A percentile compares a stretch with the other conserved stretches of the same genome.
Evolutionary conservation across 2,888 invertebrate species (phyloP).

Genomic region (Tricholauxania praeusta): DNA sequence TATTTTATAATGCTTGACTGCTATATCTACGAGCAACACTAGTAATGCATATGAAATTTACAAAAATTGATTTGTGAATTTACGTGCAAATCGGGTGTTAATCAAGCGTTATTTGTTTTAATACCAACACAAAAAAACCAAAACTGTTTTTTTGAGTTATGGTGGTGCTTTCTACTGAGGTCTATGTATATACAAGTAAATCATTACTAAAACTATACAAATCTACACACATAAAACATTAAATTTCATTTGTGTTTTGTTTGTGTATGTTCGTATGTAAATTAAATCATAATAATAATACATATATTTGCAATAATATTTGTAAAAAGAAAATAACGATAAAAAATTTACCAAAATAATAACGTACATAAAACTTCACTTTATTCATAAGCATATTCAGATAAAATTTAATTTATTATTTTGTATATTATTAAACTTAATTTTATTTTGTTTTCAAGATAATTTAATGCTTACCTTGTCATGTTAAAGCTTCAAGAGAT

Average conservation of each 20-base stretch:
- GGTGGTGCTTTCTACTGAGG: conserved; percentile 66
- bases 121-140: too few relatives aligned
- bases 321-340: conserved; percentile 30
- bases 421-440: too few relatives aligned
- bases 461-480: too few relatives aligned
- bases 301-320: conserved; percentile 8
- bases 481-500: too few relatives aligned
- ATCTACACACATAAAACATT: conserved; percentile 58
- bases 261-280: conserved; percentile 58
- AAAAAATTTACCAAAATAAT: conserved; percentile 24
- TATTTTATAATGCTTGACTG: too few relatives aligned
- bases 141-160: conserved; percentile 59
- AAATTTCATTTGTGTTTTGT: conserved; percentile 53
- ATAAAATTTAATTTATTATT: too few relatives aligned
- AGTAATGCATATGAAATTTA: too few relatives aligned
- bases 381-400: conserved; percentile 20
- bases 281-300: conserved; percentile 38
- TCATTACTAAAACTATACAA: conserved; percentile 50
- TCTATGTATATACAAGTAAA: conserved; percentile 45
- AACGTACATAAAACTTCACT: conserved; percentile 26
- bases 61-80: too few relatives aligned
- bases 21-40: too few relatives aligned
- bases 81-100: too few relatives aligned
- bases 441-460: too few relatives aligned
- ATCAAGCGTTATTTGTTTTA: too few relatives aligned